Evolutionary conservation across 2,113 vertebrate genomes (phyloP).

Genomic region (Phalacrocorax aristotelis): DNA sequence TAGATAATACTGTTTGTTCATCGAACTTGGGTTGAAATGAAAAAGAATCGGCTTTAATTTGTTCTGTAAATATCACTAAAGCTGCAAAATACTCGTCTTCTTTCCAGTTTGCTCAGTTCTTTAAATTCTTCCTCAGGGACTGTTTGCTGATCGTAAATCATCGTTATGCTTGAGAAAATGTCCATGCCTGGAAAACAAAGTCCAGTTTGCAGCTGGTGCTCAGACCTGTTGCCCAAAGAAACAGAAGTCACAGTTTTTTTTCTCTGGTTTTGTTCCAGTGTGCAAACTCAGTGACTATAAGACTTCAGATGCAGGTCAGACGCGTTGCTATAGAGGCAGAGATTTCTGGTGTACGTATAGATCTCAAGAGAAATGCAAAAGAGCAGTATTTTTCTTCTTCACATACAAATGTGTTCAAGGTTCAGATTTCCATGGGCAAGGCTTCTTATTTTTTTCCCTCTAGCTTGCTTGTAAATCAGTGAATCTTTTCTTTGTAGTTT

Average conservation of each 20-base stretch:
- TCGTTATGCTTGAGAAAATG: neutral
- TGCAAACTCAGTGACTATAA: neutral
- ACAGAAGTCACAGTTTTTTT: neutral
- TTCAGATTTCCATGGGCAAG: neutral
- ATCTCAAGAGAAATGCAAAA: neutral
- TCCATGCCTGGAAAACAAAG: neutral
- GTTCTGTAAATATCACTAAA: neutral
- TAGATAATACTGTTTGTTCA: neutral
- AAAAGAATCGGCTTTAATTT: neutral
- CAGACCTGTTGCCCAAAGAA: neutral
- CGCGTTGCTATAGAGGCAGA: neutral
- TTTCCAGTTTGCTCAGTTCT: neutral
- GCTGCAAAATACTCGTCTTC: neutral
- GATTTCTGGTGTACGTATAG: neutral
- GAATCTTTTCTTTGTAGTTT: constrained; percentile 78
- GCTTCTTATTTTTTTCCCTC: neutral
- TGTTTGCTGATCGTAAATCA: neutral
- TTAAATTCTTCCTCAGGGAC: neutral
- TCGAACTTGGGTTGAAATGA: neutral
- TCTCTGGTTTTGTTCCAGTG: neutral
- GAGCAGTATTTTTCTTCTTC: neutral
- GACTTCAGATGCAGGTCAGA: neutral
- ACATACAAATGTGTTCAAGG: neutral
- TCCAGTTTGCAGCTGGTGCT: neutral
- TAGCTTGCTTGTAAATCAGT: constrained; percentile 37